Evolutionary conservation across 2,888 invertebrate genomes (phyloP).

Genomic region (Stegophylla sp.): DNA sequence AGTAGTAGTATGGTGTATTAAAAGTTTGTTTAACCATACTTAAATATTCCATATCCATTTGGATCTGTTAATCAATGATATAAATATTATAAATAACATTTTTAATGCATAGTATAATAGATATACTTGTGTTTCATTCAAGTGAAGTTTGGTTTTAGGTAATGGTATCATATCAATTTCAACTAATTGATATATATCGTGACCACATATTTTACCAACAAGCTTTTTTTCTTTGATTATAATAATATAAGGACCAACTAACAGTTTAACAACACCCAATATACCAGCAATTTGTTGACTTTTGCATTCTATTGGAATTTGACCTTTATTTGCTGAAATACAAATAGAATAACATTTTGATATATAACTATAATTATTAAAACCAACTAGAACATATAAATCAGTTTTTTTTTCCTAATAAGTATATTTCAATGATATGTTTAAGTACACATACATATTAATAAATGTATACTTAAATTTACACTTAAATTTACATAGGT

Average conservation of each 20-base stretch:
- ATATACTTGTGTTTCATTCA: constrained; percentile 78
- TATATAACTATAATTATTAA: no score
- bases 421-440: no score
- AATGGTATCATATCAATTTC: constrained; percentile 86
- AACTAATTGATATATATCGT: constrained; percentile 79
- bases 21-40: constrained; percentile 84
- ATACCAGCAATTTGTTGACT: constrained; percentile 79
- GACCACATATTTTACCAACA: constrained; percentile 82
- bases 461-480: no score
- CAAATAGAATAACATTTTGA: constrained; percentile 46
- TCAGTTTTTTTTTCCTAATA: no score
- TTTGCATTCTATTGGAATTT: constrained; percentile 72
- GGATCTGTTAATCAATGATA: constrained; percentile 68
- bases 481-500: no score
- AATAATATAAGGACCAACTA: constrained; percentile 86
- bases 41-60: constrained; percentile 83
- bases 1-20: constrained; percentile 87
- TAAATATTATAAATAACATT: constrained; percentile 4
- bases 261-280: constrained; percentile 81
- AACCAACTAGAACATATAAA: no score
- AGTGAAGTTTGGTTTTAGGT: constrained; percentile 81
- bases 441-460: no score
- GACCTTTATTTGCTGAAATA: constrained; percentile 68
- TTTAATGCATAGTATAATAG: neutral
- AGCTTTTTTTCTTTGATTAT: constrained; percentile 85